These are phyloP conservation scores for Linnaemya vulpina DNA, from an alignment of 2,888 invertebrate species.

Conservation along the genomic window DNA sequence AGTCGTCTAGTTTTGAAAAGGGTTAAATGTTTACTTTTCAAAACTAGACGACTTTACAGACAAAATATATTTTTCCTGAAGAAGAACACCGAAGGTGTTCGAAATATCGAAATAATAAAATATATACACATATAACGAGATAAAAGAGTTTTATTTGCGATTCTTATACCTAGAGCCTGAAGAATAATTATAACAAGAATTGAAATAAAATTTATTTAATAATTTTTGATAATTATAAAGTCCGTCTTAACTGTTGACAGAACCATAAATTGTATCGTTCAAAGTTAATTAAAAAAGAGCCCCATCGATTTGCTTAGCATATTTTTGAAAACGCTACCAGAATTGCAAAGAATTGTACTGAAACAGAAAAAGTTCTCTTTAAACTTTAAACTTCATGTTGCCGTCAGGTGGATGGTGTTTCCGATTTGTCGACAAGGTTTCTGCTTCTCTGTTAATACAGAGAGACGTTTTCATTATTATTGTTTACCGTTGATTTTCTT, in stretches of 20 bases:
- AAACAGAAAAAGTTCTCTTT: background rate
- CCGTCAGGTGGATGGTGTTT: constrained; percentile 19
- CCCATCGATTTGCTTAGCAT: background rate
- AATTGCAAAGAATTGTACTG: too few species aligned
- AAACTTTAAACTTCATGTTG: background rate
- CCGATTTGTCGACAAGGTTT: background rate
- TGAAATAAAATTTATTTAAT: background rate
- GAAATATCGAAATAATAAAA: too few species aligned
- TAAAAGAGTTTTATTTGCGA: too few species aligned
- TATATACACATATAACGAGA: too few species aligned
- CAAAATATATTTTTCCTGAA: too few species aligned
- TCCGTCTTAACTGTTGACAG: background rate
- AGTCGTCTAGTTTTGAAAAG: too few species aligned
- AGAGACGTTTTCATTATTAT: background rate
- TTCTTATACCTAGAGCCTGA: too few species aligned
- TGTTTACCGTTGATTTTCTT: constrained; percentile 17
- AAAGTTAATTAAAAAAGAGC: background rate
- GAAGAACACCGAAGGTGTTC: too few species aligned
- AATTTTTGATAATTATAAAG: too few species aligned
- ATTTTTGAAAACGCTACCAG: background rate
- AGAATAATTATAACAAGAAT: background rate
- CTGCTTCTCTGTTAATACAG: constrained; percentile 12
- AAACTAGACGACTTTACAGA: too few species aligned
- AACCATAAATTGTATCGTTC: background rate
- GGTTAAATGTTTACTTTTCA: too few species aligned